Percentiles rank a stretch among this genome's conserved stretches.
Evolutionary conservation across 1,140 invertebrate genomes (phyloP).

Genomic region (Eriosoma lanigerum): DNA sequence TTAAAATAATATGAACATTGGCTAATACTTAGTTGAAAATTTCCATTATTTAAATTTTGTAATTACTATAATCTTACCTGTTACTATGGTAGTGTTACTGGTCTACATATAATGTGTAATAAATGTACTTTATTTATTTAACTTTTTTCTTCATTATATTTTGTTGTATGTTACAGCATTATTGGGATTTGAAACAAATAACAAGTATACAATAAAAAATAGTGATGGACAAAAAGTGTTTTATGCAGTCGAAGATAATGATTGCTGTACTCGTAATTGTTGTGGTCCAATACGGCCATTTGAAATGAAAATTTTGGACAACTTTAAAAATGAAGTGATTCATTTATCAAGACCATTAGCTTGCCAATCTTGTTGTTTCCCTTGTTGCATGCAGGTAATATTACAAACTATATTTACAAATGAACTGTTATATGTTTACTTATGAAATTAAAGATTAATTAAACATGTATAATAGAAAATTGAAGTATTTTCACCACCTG

Average conservation of each 20-base stretch:
- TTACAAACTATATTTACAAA: conserved; percentile 1
- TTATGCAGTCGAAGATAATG: conserved; percentile 80
- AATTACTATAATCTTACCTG: no score
- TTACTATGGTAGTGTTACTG: no score
- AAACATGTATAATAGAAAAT: conserved; percentile 60
- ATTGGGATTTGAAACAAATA: conserved; percentile 86
- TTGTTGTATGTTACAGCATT: conserved; percentile 63
- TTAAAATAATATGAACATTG: no score
- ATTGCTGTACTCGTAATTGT: conserved; percentile 75
- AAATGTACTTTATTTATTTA: no score
- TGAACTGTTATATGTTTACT: not conserved
- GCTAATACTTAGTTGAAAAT: no score
- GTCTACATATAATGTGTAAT: no score
- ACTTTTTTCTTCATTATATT: not conserved
- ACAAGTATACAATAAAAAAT: conserved; percentile 82
- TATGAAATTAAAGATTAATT: conserved; percentile 49
- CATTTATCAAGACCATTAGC: conserved; percentile 71
- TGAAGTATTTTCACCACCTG: conserved; percentile 73
- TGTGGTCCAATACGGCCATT: conserved; percentile 78
- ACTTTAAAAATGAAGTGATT: conserved; percentile 73
- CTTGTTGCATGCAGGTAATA: conserved; percentile 79
- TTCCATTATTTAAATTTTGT: no score
- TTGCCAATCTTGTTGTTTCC: conserved; percentile 77
- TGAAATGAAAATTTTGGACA: conserved; percentile 83
- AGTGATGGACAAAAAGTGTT: conserved; percentile 78